Evolutionary conservation across 2,888 invertebrate species (phyloP), one percentile per base, ranked within the genome.

Genomic region (Drosophila multiciliata): DNA sequence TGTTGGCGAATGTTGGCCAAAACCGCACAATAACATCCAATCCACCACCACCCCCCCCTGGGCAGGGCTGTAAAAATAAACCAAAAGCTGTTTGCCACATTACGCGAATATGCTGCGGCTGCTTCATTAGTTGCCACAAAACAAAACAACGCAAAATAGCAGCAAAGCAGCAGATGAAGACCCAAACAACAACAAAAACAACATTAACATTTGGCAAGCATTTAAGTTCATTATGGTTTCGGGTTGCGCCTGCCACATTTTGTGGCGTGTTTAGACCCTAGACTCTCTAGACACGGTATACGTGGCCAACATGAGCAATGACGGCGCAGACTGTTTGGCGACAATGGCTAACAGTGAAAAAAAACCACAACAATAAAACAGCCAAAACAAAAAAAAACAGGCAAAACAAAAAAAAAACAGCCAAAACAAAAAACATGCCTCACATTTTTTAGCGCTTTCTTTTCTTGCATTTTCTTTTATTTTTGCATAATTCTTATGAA

Each of bases 191-290:
- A 29, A n/a, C 33, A 55, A n/a, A 23, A 52, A 32, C 58, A 66
- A 57, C 33, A 29, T 38, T 60, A 66, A 58, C 49, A 73, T 69
- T 71, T 64, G 40, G 60, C 63, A 52, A 83, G 57, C 60, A 50
- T 60, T 70, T 89, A 73, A 90, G 74, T 82, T 82, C 69, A 80
- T 82, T 85, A 80, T 67, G 88, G 91, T 78, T 77, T 84, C 59
- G 55, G 70, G 70, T 90, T 89, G 64, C 89, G 83, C 52, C n/a
- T 40, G 40, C 40, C 55, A 23, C 42, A 11, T 20, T 55, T 50
- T 12, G 17, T 4, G 55, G 29, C 33, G 58, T 2, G 2, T 55
- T 35, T 42, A 52, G 58, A 35, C 60, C 50, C 23, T 36, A 38
- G 62, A 66, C 45, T 45, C 7, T 45, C 7, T 45, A 9, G n/a